A percentile compares a stretch with the other conserved stretches of the same genome.
phyloP scores from a whole-genome alignment of 2,888 invertebrate species.

The Watsonalla binaria region DNA sequence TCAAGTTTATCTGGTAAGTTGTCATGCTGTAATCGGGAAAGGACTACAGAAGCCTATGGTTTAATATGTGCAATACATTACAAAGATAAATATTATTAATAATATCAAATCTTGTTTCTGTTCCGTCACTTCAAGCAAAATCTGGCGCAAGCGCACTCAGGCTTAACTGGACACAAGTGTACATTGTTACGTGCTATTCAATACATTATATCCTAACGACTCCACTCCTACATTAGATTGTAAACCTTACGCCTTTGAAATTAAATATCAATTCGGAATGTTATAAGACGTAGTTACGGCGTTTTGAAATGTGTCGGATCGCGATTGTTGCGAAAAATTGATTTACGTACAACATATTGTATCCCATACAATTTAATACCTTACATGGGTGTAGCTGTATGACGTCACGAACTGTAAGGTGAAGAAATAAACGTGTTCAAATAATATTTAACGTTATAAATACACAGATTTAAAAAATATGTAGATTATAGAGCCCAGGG shows the following conservation, averaged over 20 bases:
- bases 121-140: constrained; percentile 48
- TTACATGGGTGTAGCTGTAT: constrained; percentile 36
- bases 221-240: constrained; percentile 7
- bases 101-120: constrained; percentile 42
- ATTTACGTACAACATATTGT: constrained; percentile 73
- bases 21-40: no score
- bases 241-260: constrained; percentile 17
- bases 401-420: constrained; percentile 12
- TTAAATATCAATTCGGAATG: constrained; percentile 13
- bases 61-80: constrained; percentile 1
- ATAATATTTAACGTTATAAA: no score
- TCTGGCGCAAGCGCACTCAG: constrained; percentile 62
- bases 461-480: no score
- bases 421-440: no score
- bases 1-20: no score
- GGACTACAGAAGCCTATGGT: no score
- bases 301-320: constrained; percentile 11
- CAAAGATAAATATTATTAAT: constrained; percentile 24
- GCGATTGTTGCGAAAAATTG: constrained; percentile 75
- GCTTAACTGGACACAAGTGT: constrained; percentile 63
- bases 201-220: constrained; percentile 18
- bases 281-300: constrained; percentile 8
- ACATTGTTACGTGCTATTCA: constrained; percentile 51
- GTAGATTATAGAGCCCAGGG: no score
- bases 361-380: constrained; percentile 37